A percentile compares a stretch with the other conserved stretches of the same genome.
Conservation (phyloP, 2,888 invertebrate genomes). For the Amphimallon solstitiale region DNA sequence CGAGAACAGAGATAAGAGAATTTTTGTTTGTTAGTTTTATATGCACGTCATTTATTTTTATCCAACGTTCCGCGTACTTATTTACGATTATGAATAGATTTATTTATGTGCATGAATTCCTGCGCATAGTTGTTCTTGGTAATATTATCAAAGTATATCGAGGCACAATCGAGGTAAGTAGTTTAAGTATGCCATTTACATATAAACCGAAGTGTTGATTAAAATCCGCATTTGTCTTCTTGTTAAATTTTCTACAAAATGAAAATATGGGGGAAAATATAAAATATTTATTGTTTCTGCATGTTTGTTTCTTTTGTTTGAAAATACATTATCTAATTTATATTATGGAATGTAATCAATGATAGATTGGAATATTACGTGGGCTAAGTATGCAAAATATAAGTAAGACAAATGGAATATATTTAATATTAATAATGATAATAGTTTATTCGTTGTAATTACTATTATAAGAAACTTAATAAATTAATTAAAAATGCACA, state of each 20-base stretch:
- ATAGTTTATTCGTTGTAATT: no score
- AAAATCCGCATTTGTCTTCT: constrained; percentile 10
- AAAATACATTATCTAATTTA: no score
- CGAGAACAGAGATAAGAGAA: constrained; percentile 13
- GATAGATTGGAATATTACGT: no score
- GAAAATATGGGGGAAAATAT: constrained; percentile 26
- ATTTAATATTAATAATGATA: no score
- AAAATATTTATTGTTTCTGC: no score
- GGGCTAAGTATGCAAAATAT: no score
- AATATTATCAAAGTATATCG: background rate
- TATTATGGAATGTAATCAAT: no score
- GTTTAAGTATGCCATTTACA: constrained; percentile 2
- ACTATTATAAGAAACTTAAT: no score
- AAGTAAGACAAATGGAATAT: no score
- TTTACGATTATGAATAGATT: background rate
- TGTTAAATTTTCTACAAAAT: constrained; percentile 12
- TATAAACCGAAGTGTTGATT: constrained; percentile 5
- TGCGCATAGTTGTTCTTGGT: background rate
- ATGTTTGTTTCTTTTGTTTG: no score
- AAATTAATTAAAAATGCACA: no score
- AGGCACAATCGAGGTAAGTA: no score
- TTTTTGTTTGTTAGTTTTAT: constrained; percentile 28
- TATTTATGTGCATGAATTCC: constrained; percentile 25
- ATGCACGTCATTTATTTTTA: constrained; percentile 6
- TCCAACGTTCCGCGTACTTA: background rate